Percentiles rank a stretch among this genome's conserved stretches.
phyloP scores from a whole-genome alignment of 35 echinoderm and acorn worm genomes.

The Chiridota heheva region DNA sequence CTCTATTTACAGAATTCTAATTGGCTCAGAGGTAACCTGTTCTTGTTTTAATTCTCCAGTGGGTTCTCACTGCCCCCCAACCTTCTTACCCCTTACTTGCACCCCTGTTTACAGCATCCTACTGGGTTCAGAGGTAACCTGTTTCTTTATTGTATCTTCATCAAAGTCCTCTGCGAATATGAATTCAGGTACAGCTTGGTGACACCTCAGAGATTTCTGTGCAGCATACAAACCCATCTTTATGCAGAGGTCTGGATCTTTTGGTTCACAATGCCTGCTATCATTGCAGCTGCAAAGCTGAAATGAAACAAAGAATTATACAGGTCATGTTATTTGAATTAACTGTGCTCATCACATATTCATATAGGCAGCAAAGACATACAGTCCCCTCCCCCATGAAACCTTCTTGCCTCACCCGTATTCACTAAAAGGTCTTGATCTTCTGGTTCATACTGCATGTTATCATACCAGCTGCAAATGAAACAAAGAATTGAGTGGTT shows the following conservation, averaged over 20 bases:
- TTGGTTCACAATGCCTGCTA: slow-evolving; percentile 54
- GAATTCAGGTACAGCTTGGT: slow-evolving; percentile 47
- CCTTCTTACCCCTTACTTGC: no score
- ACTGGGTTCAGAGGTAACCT: slow-evolving; percentile 40
- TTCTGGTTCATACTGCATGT: neutral
- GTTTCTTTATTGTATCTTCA: slow-evolving; percentile 15
- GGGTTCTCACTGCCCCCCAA: no score
- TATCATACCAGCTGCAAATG: neutral
- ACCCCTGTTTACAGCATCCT: slow-evolving; percentile 55
- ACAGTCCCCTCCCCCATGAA: no score
- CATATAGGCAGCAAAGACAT: neutral
- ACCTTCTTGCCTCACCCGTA: no score
- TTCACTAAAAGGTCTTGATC: neutral
- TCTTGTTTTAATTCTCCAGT: no score
- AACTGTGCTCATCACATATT: neutral
- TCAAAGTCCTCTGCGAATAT: slow-evolving; percentile 42
- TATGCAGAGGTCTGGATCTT: slow-evolving; percentile 62
- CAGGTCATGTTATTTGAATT: neutral
- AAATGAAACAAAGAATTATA: neutral
- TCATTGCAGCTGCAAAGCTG: slow-evolving; percentile 65
- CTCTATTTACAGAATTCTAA: no score
- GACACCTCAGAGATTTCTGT: slow-evolving; percentile 36
- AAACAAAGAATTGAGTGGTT: neutral
- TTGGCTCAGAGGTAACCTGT: no score
- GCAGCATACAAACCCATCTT: slow-evolving; percentile 73